Base-by-base conservation (phyloP, 2,888 invertebrate species). In the Coleophora deauratella region DNA sequence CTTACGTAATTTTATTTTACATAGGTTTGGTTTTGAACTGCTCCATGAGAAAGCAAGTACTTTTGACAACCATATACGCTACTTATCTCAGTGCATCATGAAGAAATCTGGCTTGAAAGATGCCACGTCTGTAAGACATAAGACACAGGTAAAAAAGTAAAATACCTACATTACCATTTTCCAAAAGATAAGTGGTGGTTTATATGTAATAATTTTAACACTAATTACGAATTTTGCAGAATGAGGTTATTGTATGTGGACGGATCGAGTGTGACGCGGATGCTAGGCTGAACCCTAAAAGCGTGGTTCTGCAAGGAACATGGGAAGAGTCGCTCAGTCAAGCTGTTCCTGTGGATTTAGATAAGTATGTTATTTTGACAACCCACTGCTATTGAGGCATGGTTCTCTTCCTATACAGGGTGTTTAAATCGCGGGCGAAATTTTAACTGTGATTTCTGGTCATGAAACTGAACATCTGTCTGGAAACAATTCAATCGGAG, bases 181-280 rank as follows among this genome's bases (percentile, higher is more conserved):
- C 13, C n/a, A 35, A 35, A 15, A 35, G 9, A n/a, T 9, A 1
- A 15, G 9, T 35, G 35, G 13, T 35, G 34, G 30, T 21, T 21
- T 21, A 4, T 21, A 21, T 6, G 21, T 21, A 6, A 21, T 21
- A n/a, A n/a, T n/a, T n/a, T n/a, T n/a, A n/a, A n/a, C n/a, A n/a
- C 6, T 21, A 21, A 21, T 21, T 21, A 21, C 6, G 21, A 45
- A 38, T 37, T 39, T 66, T 60, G 9, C 62, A 86, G 86, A 70
- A 70, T 8, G 81, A 82, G 50, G 75, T 81, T 6, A 48, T 54
- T 9, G 78, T 85, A 8, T 89, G 90, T 40, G 97, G 97, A 10
- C 88, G 93, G 37, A 88, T 96, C 49, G 89, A 90, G 51, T 92
- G 92, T 55, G 94, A 95, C 55, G 90, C 90, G 1, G 89, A 91